These are phyloP conservation scores for Chloromyia formosa DNA, from an alignment of 2,888 invertebrate species.

Conservation along the genomic window DNA sequence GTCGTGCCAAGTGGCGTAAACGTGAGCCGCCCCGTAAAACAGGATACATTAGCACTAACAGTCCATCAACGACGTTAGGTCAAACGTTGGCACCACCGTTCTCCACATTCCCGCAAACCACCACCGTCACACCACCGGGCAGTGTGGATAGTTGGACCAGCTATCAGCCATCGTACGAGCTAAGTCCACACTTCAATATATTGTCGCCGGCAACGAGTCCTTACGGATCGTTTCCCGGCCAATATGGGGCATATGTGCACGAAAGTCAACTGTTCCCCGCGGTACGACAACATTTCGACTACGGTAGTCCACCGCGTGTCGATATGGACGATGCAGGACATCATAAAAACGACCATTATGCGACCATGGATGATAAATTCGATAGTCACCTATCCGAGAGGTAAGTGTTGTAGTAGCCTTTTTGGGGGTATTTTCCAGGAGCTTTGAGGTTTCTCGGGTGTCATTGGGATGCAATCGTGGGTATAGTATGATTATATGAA, in stretches of 20 bases:
- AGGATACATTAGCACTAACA: constrained; percentile 77
- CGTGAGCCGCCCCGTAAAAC: constrained; percentile 92
- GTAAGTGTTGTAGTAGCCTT: constrained; percentile 52
- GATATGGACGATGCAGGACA: constrained; percentile 61
- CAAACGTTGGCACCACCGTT: constrained; percentile 67
- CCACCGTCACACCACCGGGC: constrained; percentile 68
- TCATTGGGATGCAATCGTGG: no score
- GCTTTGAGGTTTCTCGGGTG: no score
- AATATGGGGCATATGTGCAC: constrained; percentile 75
- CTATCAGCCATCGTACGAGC: constrained; percentile 80
- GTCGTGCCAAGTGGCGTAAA: constrained; percentile 94
- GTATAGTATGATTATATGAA: no score
- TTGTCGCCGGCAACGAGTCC: constrained; percentile 75
- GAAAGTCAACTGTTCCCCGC: constrained; percentile 76
- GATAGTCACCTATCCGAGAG: constrained; percentile 58
- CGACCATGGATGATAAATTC: constrained; percentile 61
- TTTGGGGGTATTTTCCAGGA: no score
- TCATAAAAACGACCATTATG: constrained; percentile 69
- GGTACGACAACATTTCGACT: constrained; percentile 69
- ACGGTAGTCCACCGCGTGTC: constrained; percentile 62
- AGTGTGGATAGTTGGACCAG: constrained; percentile 81
- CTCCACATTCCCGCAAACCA: constrained; percentile 70
- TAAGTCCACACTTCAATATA: constrained; percentile 78
- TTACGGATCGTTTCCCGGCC: constrained; percentile 72
- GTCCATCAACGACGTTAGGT: constrained; percentile 72